These are phyloP conservation scores for Micronisus gabar DNA, from an alignment of 2,113 vertebrate genomes.

Conservation along the genomic window DNA sequence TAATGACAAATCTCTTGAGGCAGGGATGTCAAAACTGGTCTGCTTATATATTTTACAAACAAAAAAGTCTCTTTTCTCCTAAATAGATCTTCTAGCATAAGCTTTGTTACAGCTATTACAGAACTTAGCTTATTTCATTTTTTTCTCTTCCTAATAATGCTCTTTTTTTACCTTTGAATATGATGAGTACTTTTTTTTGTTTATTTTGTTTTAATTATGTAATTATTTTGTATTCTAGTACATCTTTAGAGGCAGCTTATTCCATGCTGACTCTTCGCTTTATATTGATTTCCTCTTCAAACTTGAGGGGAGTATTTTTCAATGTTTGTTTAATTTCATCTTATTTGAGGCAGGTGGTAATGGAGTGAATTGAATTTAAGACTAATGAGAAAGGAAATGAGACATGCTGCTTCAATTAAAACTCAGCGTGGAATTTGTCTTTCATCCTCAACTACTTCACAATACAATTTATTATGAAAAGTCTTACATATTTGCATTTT, in stretches of 20 bases:
- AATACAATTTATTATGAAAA: background rate
- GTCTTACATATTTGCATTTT: background rate
- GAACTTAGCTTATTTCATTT: background rate
- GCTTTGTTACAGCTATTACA: background rate
- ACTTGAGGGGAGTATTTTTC: background rate
- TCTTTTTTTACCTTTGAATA: background rate
- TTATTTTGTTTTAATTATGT: background rate
- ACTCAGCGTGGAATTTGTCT: background rate
- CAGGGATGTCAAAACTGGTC: constrained; percentile 23
- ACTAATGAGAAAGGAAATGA: background rate
- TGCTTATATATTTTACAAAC: constrained; percentile 1
- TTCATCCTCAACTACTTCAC: background rate
- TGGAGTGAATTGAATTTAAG: background rate
- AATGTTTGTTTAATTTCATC: background rate
- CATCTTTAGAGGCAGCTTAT: background rate
- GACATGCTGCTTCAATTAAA: background rate
- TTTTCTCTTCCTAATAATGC: background rate
- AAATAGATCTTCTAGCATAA: background rate
- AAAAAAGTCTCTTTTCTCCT: background rate
- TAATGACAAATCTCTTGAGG: background rate
- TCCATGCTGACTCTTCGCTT: background rate
- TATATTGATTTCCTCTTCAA: background rate
- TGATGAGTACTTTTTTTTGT: background rate
- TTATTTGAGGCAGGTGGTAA: background rate
- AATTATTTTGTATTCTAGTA: background rate